Evolutionary conservation across 2,113 vertebrate species (phyloP).

Genomic region (Hirundichthys speculiger): DNA sequence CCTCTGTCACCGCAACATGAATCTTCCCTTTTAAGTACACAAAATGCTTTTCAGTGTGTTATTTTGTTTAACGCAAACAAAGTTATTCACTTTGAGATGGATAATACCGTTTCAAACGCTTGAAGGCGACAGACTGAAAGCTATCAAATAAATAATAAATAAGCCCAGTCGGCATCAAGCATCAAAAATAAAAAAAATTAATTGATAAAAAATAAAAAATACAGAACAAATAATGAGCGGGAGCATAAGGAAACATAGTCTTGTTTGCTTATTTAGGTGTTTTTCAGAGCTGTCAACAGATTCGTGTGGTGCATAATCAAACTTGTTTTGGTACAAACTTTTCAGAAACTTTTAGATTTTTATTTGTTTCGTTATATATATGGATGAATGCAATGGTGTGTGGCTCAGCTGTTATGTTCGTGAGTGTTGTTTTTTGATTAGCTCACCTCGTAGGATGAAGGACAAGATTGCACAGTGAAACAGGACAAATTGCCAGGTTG

Average conservation of each 20-base stretch:
- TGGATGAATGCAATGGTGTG: slow-evolving; percentile 3
- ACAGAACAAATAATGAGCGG: slow-evolving; percentile 35
- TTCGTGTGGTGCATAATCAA: not conserved
- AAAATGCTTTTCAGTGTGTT: not conserved
- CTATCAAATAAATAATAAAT: slow-evolving; percentile 45
- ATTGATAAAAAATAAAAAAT: slow-evolving; percentile 39
- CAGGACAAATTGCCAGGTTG: slow-evolving; percentile 39
- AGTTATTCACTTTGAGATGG: slow-evolving; percentile 25
- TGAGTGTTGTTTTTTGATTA: slow-evolving; percentile 28
- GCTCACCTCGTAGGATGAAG: slow-evolving; percentile 16
- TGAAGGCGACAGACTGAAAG: slow-evolving; percentile 22
- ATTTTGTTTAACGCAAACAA: slow-evolving; percentile 6
- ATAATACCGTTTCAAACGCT: slow-evolving; percentile 31
- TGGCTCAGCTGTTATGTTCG: slow-evolving; percentile 29
- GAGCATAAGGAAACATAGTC: slow-evolving; percentile 19
- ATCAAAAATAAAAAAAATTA: slow-evolving; percentile 33
- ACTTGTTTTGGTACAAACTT: slow-evolving; percentile 20
- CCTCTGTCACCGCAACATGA: not conserved
- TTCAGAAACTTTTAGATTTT: slow-evolving; percentile 24
- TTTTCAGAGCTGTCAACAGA: slow-evolving; percentile 31
- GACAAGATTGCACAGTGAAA: slow-evolving; percentile 22
- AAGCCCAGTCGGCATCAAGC: slow-evolving; percentile 36
- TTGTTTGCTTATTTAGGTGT: slow-evolving; percentile 24
- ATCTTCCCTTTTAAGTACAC: slow-evolving; percentile 9
- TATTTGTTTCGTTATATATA: slow-evolving; percentile 25